Evolutionary conservation across 2,888 invertebrate species (phyloP), one percentile per base, ranked within the genome.

Genomic region (Molanna angustata): DNA sequence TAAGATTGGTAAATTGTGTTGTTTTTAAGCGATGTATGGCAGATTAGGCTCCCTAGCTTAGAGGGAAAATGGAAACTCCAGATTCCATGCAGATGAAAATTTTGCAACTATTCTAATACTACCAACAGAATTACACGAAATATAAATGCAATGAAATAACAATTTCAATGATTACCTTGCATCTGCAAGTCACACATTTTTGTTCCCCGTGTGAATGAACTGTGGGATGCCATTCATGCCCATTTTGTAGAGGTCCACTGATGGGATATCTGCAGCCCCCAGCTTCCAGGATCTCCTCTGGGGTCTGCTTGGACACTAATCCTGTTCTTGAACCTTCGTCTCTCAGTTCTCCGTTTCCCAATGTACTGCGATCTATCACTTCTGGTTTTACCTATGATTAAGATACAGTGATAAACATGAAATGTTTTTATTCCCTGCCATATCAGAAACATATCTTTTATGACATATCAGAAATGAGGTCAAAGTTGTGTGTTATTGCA

Each of bases 111-210:
- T 4, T 27, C 11, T 27, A 4, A 27, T 27, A 27, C 4, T 27
- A 11, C 11, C 27, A 7, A 7, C 4, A 7, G 27, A 27, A 11
- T 27, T 27, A 27, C 4, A 4, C 4, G 27, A 11, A 27, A 11
- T 4, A 27, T 4, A 27, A 11, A 27, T 27, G 11, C 6, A 27
- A 27, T 11, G 4, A 7, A 27, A 7, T 7, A 7, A 27, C 4
- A 27, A 7, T 27, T 27, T 27, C 27, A 39, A 14, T 45, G 64
- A 77, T 78, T 73, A 94, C 94, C 83, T 90, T 88, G 82, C 95
- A 95, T 63, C 86, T 83, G 69, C 95, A 95, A 62, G 87, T 88
- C 67, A 94, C 88, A 70, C 94, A 95, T 69, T 90, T 85, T 69
- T 91, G 85, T 65, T 89, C 88, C 31, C 94, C 94, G 64, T 92